Evolutionary conservation across 2,113 vertebrate species (phyloP).

Genomic region (Cyanoramphus novaezelandiae): DNA sequence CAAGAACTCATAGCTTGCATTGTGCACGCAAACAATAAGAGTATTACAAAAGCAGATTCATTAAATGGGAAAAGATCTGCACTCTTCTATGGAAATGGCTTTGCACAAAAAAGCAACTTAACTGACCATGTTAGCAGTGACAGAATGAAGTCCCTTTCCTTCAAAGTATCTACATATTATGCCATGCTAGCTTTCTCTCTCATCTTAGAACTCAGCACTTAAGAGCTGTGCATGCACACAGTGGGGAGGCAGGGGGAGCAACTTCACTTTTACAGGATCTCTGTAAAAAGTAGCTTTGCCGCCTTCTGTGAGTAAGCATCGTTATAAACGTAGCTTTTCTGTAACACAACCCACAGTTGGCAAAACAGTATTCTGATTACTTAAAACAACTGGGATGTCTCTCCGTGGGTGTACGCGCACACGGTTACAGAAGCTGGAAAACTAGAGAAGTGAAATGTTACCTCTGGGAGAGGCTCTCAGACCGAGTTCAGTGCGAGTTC

Average conservation of each 20-base stretch:
- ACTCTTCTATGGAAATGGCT: not conserved
- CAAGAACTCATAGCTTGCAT: not conserved
- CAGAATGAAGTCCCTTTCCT: not conserved
- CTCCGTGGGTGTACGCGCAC: not conserved
- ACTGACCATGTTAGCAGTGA: not conserved
- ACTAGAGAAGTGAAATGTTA: not conserved
- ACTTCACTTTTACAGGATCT: not conserved
- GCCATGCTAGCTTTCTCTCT: not conserved
- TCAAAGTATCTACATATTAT: not conserved
- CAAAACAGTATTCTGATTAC: slow-evolving; percentile 28
- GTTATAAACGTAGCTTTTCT: not conserved
- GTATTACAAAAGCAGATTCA: not conserved
- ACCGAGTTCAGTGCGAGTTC: not conserved
- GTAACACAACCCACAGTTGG: slow-evolving; percentile 22
- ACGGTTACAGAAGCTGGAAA: slow-evolving; percentile 3
- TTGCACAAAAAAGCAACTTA: not conserved
- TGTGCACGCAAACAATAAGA: too few species aligned
- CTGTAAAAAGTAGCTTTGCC: not conserved
- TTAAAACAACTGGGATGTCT: slow-evolving; percentile 25
- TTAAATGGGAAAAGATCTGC: not conserved
- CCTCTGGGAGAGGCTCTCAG: not conserved
- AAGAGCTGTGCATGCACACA: not conserved
- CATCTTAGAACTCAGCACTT: not conserved
- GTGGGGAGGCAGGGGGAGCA: slow-evolving; percentile 21
- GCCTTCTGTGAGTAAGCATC: not conserved